Conservation (phyloP, 2,888 invertebrate genomes). For the Drepanosiphum platanoidis region DNA sequence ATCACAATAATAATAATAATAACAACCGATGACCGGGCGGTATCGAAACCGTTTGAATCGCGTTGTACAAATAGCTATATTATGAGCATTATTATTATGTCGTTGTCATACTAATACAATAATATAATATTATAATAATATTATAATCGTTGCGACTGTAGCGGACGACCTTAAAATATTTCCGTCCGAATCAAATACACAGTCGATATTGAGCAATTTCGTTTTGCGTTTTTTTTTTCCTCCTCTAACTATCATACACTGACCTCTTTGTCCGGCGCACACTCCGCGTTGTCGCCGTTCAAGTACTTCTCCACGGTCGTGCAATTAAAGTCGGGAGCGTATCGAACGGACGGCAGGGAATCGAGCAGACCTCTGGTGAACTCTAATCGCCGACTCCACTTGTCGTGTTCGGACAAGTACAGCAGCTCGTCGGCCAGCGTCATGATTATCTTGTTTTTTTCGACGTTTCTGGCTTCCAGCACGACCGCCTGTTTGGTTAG, state of each 20-base stretch:
- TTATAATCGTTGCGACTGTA: background rate
- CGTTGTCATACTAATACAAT: background rate
- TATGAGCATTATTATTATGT: background rate
- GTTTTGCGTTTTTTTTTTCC: background rate
- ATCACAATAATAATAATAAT: background rate
- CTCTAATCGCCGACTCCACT: conserved; percentile 62
- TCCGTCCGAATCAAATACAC: background rate
- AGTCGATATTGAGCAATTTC: background rate
- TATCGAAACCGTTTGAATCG: background rate
- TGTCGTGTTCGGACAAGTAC: conserved; percentile 59
- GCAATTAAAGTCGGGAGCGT: conserved; percentile 64
- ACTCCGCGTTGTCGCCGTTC: conserved; percentile 54
- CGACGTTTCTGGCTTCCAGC: conserved; percentile 60
- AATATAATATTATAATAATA: too few relatives aligned
- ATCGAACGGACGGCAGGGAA: conserved; percentile 55
- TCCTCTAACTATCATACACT: background rate
- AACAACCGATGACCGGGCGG: background rate
- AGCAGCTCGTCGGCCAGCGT: conserved; percentile 64
- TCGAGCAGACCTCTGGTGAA: conserved; percentile 50
- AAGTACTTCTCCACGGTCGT: conserved; percentile 64
- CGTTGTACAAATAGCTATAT: background rate
- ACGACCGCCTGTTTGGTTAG: conserved; percentile 45
- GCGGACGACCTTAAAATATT: background rate
- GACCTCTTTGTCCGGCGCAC: conserved; percentile 46
- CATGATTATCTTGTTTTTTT: conserved; percentile 64